Evolutionary conservation across 2,888 invertebrate species (phyloP).

Genomic region (Pristionchus japonicus): DNA sequence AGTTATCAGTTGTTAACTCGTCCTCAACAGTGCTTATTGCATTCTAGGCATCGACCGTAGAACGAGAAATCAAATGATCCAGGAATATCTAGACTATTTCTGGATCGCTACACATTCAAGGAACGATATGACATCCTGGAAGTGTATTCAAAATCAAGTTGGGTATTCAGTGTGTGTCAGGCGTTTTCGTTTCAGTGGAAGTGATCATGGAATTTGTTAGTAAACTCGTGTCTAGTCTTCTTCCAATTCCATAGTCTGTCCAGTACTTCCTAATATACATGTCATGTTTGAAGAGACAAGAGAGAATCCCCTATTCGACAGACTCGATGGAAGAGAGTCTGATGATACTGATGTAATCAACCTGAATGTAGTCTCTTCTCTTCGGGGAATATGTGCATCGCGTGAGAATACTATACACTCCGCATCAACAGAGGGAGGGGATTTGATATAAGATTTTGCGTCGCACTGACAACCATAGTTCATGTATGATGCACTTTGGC

Average conservation of each 20-base stretch:
- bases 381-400: not conserved
- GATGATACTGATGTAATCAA: not conserved
- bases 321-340: not conserved
- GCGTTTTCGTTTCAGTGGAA: not conserved
- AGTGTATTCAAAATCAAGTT: not conserved
- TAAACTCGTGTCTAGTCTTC: not conserved
- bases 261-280: no score
- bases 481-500: not conserved
- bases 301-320: not conserved
- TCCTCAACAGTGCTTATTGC: no score
- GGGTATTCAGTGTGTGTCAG: not conserved
- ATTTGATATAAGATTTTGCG: no score
- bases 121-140: no score
- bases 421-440: no score
- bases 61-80: not conserved
- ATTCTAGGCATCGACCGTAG: no score
- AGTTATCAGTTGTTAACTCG: no score
- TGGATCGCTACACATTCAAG: not conserved
- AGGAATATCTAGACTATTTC: not conserved
- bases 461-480: no score
- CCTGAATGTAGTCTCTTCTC: not conserved
- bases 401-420: no score
- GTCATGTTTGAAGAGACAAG: not conserved
- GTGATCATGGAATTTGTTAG: not conserved
- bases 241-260: not conserved